Evolutionary conservation across 1,140 invertebrate species (phyloP), one percentile per base, ranked within the genome.

Genomic region (Dendroctonus valens): DNA sequence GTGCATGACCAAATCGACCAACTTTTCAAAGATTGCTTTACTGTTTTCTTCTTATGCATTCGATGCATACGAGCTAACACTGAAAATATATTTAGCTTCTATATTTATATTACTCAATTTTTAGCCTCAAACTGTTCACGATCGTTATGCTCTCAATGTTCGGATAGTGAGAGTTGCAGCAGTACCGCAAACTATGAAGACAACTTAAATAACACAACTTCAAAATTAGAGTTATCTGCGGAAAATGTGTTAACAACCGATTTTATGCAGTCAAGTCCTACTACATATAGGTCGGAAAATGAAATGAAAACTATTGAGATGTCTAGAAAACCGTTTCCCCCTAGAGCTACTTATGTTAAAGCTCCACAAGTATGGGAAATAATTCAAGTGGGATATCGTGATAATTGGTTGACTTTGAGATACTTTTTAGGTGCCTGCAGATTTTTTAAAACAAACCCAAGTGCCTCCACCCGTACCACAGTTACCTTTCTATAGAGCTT

Each of bases 91-190:
- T 26, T 26, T 26, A 26, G 3, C 26, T 26, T 26, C 26, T n/a
- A n/a, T n/a, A n/a, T n/a, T n/a, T n/a, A n/a, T 26, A 26, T 26
- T 26, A 26, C 26, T 26, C 1, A 26, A 26, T 38, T 73, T 74
- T 57, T 64, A 82, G 82, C 81, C 73, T 86, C 85, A 0, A 84
- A 83, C 5, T 86, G 83, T 73, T 84, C 85, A 3, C 78, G 83
- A 66, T 75, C 81, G 62, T 82, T 82, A 2, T 83, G 83, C 71
- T 84, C 82, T 3, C 68, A 83, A 46, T 83, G 82, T 65, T 81
- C 79, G 39, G 79, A 80, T 54, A 80, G 80, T 6, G 76, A 65
- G n/a, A 82, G 80, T 59, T 69, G 66, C n/a, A 71, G 55, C 52
- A 76, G 76, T 50, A 77, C 79, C 65, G 80, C 79, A 6, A 62